Conservation (phyloP, 2,113 vertebrate genomes). For the Dolichallabes microphthalmus region DNA sequence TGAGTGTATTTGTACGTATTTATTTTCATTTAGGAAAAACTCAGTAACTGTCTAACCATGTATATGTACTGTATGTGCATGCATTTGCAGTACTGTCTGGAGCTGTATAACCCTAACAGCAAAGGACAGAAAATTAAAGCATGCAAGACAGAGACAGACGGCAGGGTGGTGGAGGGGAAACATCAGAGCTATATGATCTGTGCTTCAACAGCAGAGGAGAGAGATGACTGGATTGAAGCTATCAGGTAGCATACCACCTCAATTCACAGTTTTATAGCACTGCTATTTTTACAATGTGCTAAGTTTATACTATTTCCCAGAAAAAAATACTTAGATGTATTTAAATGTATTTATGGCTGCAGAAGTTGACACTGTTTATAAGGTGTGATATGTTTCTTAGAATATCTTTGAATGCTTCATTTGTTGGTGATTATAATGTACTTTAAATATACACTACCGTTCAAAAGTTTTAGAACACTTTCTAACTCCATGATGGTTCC, state of each 20-base stretch:
- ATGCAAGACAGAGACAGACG: constrained; percentile 93
- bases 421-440: neutral
- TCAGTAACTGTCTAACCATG: too few species aligned
- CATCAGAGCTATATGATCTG: constrained; percentile 94
- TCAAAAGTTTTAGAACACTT: too few species aligned
- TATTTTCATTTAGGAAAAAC: neutral
- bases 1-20: neutral
- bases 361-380: neutral
- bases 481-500: too few species aligned
- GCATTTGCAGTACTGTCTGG: constrained; percentile 84
- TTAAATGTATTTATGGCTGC: neutral
- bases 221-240: constrained; percentile 89
- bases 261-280: neutral
- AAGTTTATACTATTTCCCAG: neutral
- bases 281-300: neutral
- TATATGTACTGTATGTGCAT: constrained; percentile 33
- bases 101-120: constrained; percentile 87
- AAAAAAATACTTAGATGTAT: too few species aligned
- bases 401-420: neutral
- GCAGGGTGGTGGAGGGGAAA: constrained; percentile 91
- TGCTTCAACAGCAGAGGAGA: constrained; percentile 82
- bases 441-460: too few species aligned
- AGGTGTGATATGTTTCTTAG: neutral
- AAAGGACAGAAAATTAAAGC: constrained; percentile 94
- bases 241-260: constrained; percentile 74